Conservation (phyloP, 2,888 invertebrate species). For the Nomada hirtipes region DNA sequence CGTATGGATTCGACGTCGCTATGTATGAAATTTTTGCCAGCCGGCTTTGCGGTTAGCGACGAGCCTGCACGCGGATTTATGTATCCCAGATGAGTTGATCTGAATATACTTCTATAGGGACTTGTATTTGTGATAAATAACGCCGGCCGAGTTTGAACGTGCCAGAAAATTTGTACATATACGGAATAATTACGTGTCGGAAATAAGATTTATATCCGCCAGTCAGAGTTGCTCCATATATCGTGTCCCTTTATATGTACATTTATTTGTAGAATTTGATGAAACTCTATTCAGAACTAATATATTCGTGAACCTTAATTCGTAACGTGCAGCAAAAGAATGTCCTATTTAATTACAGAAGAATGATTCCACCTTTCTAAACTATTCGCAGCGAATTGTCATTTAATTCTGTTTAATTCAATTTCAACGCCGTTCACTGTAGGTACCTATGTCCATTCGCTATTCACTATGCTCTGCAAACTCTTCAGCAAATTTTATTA, state of each 20-base stretch:
- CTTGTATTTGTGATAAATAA: conserved; percentile 44
- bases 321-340: too few species aligned
- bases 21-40: conserved; percentile 45
- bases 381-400: background rate
- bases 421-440: background rate
- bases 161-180: background rate
- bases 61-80: conserved; percentile 50
- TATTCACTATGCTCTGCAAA: background rate
- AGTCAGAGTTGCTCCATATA: background rate
- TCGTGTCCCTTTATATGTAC: background rate
- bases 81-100: conserved; percentile 54
- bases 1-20: conserved; percentile 21
- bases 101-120: conserved; percentile 52
- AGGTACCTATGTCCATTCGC: too few species aligned
- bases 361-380: too few species aligned
- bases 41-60: conserved; percentile 23
- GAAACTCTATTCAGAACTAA: too few species aligned
- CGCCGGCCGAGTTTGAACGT: conserved; percentile 7
- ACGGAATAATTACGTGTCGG: conserved; percentile 25
- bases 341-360: too few species aligned
- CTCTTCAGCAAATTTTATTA: background rate
- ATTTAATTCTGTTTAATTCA: background rate
- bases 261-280: background rate
- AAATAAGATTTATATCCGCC: conserved; percentile 13
- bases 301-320: too few species aligned